These are phyloP conservation scores for Megalurothrips usitatus DNA, from an alignment of 2,888 invertebrate genomes.

Conservation along the genomic window DNA sequence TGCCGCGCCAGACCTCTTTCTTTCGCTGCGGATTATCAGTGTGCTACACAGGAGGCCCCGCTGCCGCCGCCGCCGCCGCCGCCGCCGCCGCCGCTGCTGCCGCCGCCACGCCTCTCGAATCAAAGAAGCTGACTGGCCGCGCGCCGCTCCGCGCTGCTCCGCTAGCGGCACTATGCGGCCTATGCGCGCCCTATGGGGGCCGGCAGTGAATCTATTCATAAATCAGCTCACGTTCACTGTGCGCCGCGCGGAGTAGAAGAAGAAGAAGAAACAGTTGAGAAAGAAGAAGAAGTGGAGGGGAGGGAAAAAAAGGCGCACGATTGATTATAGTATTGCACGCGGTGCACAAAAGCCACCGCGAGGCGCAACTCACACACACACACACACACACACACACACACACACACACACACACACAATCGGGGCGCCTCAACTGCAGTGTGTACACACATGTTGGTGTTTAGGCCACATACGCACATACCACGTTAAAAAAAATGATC, in stretches of 20 bases:
- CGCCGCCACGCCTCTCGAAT: not conserved
- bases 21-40: not conserved
- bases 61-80: no score
- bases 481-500: no score
- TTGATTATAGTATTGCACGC: constrained; percentile 22
- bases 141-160: not conserved
- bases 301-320: constrained; percentile 1
- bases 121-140: not conserved
- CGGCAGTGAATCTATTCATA: constrained; percentile 22
- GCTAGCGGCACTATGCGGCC: not conserved
- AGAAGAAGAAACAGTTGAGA: no score
- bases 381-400: no score
- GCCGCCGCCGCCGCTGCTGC: not conserved
- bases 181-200: not conserved
- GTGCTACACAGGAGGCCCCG: no score
- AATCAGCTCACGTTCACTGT: constrained; percentile 19
- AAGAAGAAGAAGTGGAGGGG: not conserved
- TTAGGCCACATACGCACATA: no score
- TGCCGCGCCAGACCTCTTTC: not conserved
- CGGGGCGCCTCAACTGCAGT: no score
- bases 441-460: no score
- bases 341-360: not conserved
- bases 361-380: not conserved
- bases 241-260: not conserved
- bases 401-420: no score